Percentiles rank a stretch among this genome's conserved stretches.
phyloP scores from a whole-genome alignment of 2,888 invertebrate species.

The Sussaba pulchella region DNA sequence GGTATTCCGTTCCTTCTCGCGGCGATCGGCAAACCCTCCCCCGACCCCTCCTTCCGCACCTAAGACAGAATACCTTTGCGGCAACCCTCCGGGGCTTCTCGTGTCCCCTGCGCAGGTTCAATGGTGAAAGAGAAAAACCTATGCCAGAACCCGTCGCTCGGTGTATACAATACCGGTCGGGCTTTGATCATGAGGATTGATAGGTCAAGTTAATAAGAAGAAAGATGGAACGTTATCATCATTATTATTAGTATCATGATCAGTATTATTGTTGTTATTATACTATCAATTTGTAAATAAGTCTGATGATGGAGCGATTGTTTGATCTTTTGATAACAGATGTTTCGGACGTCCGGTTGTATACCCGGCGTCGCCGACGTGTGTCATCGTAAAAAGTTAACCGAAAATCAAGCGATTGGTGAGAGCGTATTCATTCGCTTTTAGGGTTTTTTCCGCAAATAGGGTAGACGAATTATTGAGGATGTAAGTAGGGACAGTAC shows the following conservation, averaged over 20 bases:
- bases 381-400: not conserved
- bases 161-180: conserved; percentile 48
- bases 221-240: conserved; percentile 21
- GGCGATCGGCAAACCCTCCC: conserved; percentile 44
- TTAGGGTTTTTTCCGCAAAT: too few species aligned
- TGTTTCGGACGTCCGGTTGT: not conserved
- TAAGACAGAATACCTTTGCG: conserved; percentile 65
- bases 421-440: not conserved
- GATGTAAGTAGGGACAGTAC: too few species aligned
- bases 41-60: conserved; percentile 34
- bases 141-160: conserved; percentile 18
- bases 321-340: conserved; percentile 26
- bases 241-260: conserved; percentile 25
- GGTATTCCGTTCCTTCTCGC: conserved; percentile 37
- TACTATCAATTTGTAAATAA: conserved; percentile 2
- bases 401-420: not conserved
- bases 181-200: conserved; percentile 67
- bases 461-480: not conserved
- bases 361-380: not conserved
- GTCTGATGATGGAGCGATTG: conserved; percentile 24
- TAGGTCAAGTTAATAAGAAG: conserved; percentile 53
- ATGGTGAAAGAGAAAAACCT: conserved; percentile 34
- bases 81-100: conserved; percentile 26
- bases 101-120: conserved; percentile 25
- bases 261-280: conserved; percentile 42